Evolutionary conservation across 2,113 vertebrate genomes (phyloP).

Genomic region (Uria lomvia): DNA sequence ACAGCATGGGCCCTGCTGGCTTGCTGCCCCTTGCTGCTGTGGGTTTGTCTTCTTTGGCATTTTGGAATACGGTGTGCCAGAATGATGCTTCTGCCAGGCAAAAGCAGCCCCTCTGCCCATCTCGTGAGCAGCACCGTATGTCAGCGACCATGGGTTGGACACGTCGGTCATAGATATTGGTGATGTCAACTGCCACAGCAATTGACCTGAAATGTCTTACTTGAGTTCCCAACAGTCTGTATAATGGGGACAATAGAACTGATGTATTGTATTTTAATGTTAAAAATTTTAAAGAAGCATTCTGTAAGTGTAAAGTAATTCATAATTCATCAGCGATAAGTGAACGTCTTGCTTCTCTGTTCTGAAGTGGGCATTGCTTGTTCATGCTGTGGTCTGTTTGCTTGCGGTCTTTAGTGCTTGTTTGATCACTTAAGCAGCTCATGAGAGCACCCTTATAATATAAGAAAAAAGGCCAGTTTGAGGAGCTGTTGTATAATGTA

Average conservation of each 20-base stretch:
- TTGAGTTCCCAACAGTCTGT: background rate
- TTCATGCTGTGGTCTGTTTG: conserved; percentile 26
- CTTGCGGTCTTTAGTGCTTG: conserved; percentile 30
- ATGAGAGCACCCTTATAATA: background rate
- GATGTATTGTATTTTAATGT: background rate
- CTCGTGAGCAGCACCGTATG: background rate
- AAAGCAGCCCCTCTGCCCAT: background rate
- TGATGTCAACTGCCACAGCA: background rate
- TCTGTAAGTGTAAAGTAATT: conserved; percentile 9
- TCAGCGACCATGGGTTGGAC: background rate
- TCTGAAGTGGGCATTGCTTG: conserved; percentile 32
- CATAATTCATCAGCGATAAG: conserved; percentile 31
- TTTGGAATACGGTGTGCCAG: background rate
- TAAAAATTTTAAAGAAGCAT: background rate
- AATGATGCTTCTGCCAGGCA: background rate
- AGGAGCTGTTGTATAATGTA: background rate
- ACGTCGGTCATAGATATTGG: background rate
- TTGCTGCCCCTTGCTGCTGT: background rate
- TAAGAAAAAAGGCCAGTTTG: background rate
- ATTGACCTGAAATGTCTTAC: background rate
- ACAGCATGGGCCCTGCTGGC: accelerated
- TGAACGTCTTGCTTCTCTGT: conserved; percentile 15
- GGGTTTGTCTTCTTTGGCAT: background rate
- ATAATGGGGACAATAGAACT: background rate
- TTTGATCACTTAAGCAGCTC: conserved; percentile 39